Evolutionary conservation across 2,113 vertebrate genomes (phyloP).

Genomic region (Agelaius phoeniceus): DNA sequence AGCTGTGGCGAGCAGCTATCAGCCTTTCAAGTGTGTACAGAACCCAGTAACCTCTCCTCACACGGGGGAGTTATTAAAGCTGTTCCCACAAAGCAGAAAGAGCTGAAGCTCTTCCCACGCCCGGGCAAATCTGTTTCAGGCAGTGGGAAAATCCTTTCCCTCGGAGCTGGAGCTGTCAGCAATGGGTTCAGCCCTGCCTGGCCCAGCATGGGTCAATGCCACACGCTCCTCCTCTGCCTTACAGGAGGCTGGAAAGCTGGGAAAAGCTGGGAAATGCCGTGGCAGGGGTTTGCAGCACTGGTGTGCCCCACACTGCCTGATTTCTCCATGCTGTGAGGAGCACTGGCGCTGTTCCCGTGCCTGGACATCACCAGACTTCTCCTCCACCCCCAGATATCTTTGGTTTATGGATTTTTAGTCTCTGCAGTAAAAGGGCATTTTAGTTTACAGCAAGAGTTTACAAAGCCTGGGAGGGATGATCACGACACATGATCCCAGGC

Average conservation of each 20-base stretch:
- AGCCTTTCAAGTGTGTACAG: slow-evolving; percentile 52
- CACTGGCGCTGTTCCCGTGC: rapidly evolving
- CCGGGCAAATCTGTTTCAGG: slow-evolving; percentile 14
- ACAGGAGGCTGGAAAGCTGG: neutral
- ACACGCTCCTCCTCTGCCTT: neutral
- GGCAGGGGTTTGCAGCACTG: neutral
- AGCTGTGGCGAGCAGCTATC: slow-evolving; percentile 32
- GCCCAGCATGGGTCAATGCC: slow-evolving; percentile 6
- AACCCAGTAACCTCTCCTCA: slow-evolving; percentile 55
- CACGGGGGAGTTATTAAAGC: slow-evolving; percentile 61
- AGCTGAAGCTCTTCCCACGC: slow-evolving; percentile 48
- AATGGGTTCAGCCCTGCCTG: neutral
- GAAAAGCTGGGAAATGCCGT: rapidly evolving
- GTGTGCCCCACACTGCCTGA: rapidly evolving
- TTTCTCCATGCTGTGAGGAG: neutral
- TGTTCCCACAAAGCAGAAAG: slow-evolving; percentile 55
- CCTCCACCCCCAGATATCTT: neutral
- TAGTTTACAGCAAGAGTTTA: neutral
- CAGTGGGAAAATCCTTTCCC: slow-evolving; percentile 42
- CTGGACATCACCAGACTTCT: neutral
- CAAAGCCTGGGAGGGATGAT: neutral
- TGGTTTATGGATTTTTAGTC: neutral
- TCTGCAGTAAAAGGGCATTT: neutral
- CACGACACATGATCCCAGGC: rapidly evolving
- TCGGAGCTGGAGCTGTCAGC: neutral